These are phyloP conservation scores for Anarhynchus alexandrinus DNA, from an alignment of 2,113 vertebrate species.

Conservation along the genomic window DNA sequence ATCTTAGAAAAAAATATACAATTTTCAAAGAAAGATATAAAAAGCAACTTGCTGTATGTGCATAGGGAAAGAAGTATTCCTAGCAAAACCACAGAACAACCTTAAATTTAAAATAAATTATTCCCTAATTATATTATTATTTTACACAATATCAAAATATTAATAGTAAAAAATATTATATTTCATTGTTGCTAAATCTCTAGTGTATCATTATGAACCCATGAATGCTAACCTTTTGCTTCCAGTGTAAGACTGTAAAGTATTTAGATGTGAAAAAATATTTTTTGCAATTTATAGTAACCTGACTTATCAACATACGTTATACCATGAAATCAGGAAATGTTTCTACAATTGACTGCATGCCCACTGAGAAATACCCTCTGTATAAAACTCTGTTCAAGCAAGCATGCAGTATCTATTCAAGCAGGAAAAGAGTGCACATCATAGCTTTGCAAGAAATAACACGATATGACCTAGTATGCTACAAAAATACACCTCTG, in stretches of 20 bases:
- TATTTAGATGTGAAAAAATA: background rate
- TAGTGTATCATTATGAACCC: background rate
- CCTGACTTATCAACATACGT: background rate
- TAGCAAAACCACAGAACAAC: background rate
- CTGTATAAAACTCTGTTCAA: background rate
- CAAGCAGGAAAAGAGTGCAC: background rate
- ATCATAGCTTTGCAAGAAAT: background rate
- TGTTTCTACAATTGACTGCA: background rate
- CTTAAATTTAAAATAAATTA: background rate
- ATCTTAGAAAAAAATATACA: background rate
- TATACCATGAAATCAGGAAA: background rate
- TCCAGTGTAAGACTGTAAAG: background rate
- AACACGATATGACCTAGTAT: background rate
- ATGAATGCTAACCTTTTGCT: background rate
- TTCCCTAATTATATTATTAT: background rate
- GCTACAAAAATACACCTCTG: background rate
- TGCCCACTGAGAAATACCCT: background rate
- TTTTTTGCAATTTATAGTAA: background rate
- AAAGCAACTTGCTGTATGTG: background rate
- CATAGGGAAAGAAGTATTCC: background rate
- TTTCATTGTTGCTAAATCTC: background rate
- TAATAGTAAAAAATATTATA: background rate
- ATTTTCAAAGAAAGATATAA: background rate
- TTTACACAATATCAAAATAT: background rate
- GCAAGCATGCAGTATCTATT: background rate